Percentiles rank a stretch among this genome's conserved stretches.
Conservation (phyloP, 2,797 vertebrate species). For the Paedocypris micromegethes region DNA sequence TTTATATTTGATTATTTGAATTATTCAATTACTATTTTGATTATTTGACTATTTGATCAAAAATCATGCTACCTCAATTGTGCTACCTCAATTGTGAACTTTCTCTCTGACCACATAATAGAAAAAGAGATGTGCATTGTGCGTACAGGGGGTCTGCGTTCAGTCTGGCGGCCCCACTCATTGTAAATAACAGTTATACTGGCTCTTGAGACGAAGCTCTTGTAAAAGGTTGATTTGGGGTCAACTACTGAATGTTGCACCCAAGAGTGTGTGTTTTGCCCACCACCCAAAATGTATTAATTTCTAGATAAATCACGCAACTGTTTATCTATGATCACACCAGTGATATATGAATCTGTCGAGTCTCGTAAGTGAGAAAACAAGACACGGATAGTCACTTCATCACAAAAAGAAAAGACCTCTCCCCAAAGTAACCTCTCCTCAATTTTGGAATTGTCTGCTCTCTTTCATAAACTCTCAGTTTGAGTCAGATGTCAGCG, state of each 20-base stretch:
- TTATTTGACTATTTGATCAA: too few relatives aligned
- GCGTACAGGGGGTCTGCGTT: constrained; percentile 68
- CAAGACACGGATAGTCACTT: constrained; percentile 6
- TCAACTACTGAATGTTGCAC: constrained; percentile 73
- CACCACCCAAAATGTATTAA: neutral
- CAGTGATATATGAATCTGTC: constrained; percentile 59
- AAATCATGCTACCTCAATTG: too few relatives aligned
- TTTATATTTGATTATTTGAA: too few relatives aligned
- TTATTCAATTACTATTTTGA: too few relatives aligned
- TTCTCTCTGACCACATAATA: constrained; percentile 65
- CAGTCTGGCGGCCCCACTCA: constrained; percentile 73
- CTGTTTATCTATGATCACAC: constrained; percentile 21
- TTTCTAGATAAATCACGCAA: constrained; percentile 1
- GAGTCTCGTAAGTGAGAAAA: neutral
- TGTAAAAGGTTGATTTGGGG: constrained; percentile 80
- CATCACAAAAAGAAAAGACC: constrained; percentile 43
- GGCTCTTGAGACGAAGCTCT: constrained; percentile 75
- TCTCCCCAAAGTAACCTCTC: constrained; percentile 54
- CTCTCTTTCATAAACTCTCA: constrained; percentile 67
- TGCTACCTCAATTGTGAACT: too few relatives aligned
- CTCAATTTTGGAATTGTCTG: constrained; percentile 73
- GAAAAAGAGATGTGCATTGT: constrained; percentile 36
- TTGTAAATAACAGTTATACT: constrained; percentile 89
- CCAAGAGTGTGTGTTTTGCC: constrained; percentile 49
- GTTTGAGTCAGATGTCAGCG: constrained; percentile 71